phyloP scores from a whole-genome alignment of 1,140 invertebrate species.

The Paralvinella palmiformis region DNA sequence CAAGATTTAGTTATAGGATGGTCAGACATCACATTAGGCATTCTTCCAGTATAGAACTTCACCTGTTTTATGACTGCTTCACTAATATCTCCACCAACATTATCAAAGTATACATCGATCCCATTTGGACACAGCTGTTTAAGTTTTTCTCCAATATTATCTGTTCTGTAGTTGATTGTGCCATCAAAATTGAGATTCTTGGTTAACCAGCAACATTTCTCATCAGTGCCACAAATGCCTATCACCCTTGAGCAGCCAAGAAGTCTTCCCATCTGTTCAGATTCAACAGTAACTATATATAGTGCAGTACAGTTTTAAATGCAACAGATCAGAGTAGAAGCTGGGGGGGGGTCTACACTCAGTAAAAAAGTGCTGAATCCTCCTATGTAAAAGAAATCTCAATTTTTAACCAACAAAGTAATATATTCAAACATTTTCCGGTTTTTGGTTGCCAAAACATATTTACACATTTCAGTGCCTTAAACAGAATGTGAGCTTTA shows the following conservation, averaged over 20 bases:
- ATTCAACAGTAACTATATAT: background rate
- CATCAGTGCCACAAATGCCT: slow-evolving; percentile 40
- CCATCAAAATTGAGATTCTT: slow-evolving; percentile 33
- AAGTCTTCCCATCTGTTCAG: slow-evolving; percentile 32
- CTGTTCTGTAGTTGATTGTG: slow-evolving; percentile 40
- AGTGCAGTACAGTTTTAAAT: background rate
- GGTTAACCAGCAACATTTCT: slow-evolving; percentile 34
- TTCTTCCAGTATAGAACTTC: background rate
- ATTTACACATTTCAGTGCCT: background rate
- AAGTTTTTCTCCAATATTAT: slow-evolving; percentile 27
- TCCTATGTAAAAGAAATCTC: background rate
- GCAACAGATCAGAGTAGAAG: background rate
- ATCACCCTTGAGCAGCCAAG: slow-evolving; percentile 31
- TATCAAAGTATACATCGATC: slow-evolving; percentile 45
- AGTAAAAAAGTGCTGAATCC: background rate
- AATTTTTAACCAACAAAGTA: background rate
- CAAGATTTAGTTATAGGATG: no score
- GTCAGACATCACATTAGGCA: background rate
- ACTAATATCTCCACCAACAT: slow-evolving; percentile 45
- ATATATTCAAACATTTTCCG: background rate
- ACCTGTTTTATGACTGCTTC: slow-evolving; percentile 40
- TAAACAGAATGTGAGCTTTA: no score
- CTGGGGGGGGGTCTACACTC: background rate
- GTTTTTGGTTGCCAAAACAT: background rate
- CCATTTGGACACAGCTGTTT: slow-evolving; percentile 33